phyloP scores from a whole-genome alignment of 1,140 invertebrate species.

The Diabrotica virgifera region DNA sequence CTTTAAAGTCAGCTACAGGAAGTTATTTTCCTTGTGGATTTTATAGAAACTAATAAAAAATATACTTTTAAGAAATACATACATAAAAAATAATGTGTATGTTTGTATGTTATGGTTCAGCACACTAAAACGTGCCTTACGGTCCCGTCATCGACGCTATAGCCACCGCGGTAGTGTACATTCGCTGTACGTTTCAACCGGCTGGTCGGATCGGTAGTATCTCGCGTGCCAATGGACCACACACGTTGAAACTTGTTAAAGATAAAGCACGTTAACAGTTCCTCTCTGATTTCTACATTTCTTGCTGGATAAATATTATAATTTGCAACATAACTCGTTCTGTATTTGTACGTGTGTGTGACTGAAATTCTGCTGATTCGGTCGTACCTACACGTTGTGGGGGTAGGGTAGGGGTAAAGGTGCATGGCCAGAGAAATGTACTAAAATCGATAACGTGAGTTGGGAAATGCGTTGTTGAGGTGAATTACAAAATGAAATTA shows the following conservation, averaged over 20 bases:
- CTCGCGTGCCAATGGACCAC: conserved; percentile 46
- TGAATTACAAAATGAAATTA: no score
- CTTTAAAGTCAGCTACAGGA: no score
- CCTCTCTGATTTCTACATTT: conserved; percentile 20
- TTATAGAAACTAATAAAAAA: no score
- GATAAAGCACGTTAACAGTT: conserved; percentile 47
- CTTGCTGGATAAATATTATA: conserved; percentile 18
- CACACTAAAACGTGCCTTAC: no score
- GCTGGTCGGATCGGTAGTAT: conserved; percentile 19
- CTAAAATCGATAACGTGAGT: no score
- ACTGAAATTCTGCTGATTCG: conserved; percentile 8
- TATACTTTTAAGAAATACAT: no score
- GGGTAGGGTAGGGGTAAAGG: no score
- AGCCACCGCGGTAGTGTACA: neutral
- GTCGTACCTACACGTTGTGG: neutral
- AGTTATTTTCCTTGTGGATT: no score
- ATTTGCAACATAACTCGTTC: conserved; percentile 13
- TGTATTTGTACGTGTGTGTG: neutral
- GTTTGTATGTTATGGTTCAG: no score
- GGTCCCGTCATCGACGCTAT: neutral
- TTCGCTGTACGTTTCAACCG: neutral
- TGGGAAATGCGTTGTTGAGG: no score
- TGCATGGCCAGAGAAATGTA: no score
- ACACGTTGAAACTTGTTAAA: conserved; percentile 48
- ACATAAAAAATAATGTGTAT: no score